Evolutionary conservation across 2,888 invertebrate genomes (phyloP), one percentile per base, ranked within the genome.

Genomic region (Noctua janthe): DNA sequence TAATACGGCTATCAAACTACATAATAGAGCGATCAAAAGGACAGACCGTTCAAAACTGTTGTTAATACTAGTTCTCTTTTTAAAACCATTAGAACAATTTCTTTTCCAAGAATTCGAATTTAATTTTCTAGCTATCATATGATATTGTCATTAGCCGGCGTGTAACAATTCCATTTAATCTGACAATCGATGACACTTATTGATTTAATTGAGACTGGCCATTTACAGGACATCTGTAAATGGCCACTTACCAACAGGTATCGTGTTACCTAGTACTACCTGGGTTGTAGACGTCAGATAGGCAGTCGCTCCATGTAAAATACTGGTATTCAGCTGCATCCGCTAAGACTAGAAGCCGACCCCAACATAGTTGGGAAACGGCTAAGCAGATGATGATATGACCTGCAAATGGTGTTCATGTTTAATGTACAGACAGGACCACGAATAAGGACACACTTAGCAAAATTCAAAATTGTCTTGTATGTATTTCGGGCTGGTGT

Each of bases 11-110:
- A 20, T 75, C 7, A 2, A 67, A 51, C 35, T 59, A 10, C 7
- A 10, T 49, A 49, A 17, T 62, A 74, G 8, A 62, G 15, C 39
- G 13, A 39, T 62, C 8, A 39, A 62, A 62, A 49, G 17, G 17
- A 54, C 15, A 56, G 8, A 47, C 35, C 8, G 7, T 74, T 35
- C 35, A 0, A n/a, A 56, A 15, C 64, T 29, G 62, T 69, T 10
- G 59, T 78, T 35, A 35, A 43, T 51, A 64, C 8, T 35, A 35
- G 35, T 39, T 39, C 5, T 39, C 39, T 5, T 5, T 39, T 39
- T 39, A 39, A 69, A 80, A 20, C 15, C 35, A 51, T 76, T 64
- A 51, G n/a, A 81, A 54, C 62, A 47, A 13, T 67, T 81, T 82
- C 11, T 29, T 56, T 82, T 35, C 49, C 49, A 43, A 69, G 71